phyloP scores from a whole-genome alignment of 1,140 invertebrate genomes.

The Drosophila trapezifrons region DNA sequence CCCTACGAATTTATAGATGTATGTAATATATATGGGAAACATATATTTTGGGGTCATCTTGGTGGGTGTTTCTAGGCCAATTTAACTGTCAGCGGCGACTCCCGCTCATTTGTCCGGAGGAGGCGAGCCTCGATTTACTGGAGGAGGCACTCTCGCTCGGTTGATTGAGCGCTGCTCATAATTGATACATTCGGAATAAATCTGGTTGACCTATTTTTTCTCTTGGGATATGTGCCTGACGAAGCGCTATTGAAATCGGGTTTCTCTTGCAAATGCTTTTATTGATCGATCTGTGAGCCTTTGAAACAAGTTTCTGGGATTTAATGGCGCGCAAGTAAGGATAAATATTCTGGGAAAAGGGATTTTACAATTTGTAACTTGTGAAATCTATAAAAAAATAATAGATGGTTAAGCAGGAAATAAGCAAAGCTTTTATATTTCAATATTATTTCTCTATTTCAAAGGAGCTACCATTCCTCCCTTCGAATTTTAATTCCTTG shows the following conservation, averaged over 20 bases:
- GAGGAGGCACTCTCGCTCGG: constrained; percentile 19
- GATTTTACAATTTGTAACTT: not conserved
- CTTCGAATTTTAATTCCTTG: not conserved
- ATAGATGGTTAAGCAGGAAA: not conserved
- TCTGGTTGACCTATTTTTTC: constrained; percentile 57
- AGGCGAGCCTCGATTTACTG: constrained; percentile 22
- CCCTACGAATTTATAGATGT: constrained; percentile 46
- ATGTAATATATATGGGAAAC: not conserved
- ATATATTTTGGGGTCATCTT: constrained; percentile 19
- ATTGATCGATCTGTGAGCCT: constrained; percentile 54
- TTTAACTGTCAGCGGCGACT: constrained; percentile 71
- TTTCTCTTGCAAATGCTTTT: constrained; percentile 9
- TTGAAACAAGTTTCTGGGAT: constrained; percentile 12
- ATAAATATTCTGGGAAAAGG: constrained; percentile 3
- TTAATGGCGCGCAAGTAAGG: constrained; percentile 2
- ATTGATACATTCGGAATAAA: constrained; percentile 67
- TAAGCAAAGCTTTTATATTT: not conserved
- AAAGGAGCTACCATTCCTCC: too few relatives aligned
- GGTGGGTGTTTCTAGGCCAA: constrained; percentile 55
- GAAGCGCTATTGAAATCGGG: constrained; percentile 52
- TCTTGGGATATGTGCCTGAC: constrained; percentile 22
- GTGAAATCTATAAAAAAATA: not conserved
- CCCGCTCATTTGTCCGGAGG: constrained; percentile 42
- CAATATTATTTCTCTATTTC: not conserved
- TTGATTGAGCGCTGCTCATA: constrained; percentile 76